Conservation (phyloP, 2,113 vertebrate genomes). For the Zootoca vivipara region DNA sequence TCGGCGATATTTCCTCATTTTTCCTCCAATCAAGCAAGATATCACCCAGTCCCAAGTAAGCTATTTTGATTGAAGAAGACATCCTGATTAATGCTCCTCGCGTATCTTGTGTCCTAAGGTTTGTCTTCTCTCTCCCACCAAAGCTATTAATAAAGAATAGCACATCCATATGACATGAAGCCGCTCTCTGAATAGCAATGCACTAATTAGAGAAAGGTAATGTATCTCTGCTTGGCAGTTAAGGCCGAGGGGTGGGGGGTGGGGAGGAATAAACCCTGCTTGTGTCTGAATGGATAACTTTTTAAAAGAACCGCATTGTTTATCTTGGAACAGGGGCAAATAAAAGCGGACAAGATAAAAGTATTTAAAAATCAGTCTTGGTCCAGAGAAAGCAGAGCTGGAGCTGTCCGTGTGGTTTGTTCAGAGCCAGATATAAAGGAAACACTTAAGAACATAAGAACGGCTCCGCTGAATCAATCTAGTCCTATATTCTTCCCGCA, state of each 20-base stretch:
- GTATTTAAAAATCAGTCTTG: neutral
- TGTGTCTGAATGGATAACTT: neutral
- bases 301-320: neutral
- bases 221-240: neutral
- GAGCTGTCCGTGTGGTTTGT: neutral
- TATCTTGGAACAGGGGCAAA: neutral
- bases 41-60: neutral
- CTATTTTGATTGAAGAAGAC: neutral
- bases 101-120: neutral
- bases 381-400: neutral
- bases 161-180: neutral
- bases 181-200: neutral
- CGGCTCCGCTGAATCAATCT: neutral
- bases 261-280: too few species aligned
- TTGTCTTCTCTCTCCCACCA: neutral
- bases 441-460: neutral
- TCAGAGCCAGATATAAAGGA: neutral
- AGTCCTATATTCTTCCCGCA: neutral
- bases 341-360: neutral
- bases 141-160: conserved; percentile 11
- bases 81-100: neutral
- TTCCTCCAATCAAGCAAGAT: neutral
- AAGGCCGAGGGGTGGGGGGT: too few species aligned
- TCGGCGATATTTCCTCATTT: neutral
- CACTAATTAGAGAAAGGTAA: conserved; percentile 8